Conservation (phyloP, 2,797 vertebrate genomes). For the Coendou prehensilis region DNA sequence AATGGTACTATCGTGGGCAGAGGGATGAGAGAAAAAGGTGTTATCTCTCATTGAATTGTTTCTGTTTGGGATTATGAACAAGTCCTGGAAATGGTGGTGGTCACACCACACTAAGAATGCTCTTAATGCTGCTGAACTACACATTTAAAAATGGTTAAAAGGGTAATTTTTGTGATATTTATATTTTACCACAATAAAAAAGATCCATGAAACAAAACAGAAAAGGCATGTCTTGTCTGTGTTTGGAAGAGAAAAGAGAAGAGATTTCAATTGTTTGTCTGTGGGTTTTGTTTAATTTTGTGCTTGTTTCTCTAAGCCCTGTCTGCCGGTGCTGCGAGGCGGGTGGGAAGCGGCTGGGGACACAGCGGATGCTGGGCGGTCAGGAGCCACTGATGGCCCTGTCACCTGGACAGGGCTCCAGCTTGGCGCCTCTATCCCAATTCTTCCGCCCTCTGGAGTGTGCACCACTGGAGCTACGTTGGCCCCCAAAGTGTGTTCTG, state of each 20-base stretch:
- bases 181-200: slow-evolving; percentile 11
- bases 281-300: slow-evolving; percentile 2
- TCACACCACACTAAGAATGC: not conserved
- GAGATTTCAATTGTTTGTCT: not conserved
- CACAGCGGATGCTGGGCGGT: not conserved
- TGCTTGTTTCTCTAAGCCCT: not conserved
- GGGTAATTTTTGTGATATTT: slow-evolving; percentile 20
- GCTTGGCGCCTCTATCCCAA: not conserved
- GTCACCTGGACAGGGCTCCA: slow-evolving; percentile 9
- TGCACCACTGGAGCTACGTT: not conserved
- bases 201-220: not conserved
- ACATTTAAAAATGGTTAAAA: not conserved
- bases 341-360: not conserved
- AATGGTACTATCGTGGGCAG: not conserved
- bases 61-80: slow-evolving; percentile 13
- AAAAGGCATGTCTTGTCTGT: not conserved
- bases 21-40: not conserved
- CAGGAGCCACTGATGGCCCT: not conserved
- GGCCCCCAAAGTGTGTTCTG: not conserved
- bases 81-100: not conserved
- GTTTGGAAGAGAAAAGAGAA: not conserved
- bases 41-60: not conserved
- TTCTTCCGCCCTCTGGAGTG: not conserved
- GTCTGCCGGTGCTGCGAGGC: not conserved
- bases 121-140: not conserved